phyloP scores from a whole-genome alignment of 2,113 vertebrate species.

The Hirundichthys speculiger region DNA sequence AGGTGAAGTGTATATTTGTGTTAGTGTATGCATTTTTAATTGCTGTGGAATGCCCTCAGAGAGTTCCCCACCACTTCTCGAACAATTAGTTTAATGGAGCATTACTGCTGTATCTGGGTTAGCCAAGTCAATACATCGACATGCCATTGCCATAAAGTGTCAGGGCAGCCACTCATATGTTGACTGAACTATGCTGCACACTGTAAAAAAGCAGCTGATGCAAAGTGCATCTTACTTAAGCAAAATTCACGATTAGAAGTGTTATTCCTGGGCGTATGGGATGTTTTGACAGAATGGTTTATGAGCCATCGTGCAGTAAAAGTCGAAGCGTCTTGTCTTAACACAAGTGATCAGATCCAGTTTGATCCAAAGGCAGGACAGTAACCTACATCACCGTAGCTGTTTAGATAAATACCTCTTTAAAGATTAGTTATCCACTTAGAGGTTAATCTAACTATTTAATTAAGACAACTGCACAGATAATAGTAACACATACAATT shows the following conservation, averaged over 20 bases:
- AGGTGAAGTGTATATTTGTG: slow-evolving; percentile 29
- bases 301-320: neutral
- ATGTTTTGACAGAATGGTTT: neutral
- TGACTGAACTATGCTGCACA: slow-evolving; percentile 29
- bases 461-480: no score
- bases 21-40: slow-evolving; percentile 62
- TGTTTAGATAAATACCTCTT: neutral
- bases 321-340: neutral
- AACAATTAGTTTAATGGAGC: slow-evolving; percentile 78
- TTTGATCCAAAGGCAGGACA: no score
- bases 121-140: slow-evolving; percentile 71
- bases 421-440: neutral
- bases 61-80: slow-evolving; percentile 61
- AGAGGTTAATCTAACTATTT: neutral
- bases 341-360: neutral
- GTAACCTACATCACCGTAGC: neutral
- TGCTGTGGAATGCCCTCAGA: slow-evolving; percentile 49
- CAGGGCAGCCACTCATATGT: slow-evolving; percentile 39
- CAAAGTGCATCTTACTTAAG: slow-evolving; percentile 25
- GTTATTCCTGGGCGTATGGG: neutral
- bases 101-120: slow-evolving; percentile 65
- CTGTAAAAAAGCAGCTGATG: slow-evolving; percentile 10
- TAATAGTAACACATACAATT: no score
- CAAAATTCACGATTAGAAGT: slow-evolving; percentile 9
- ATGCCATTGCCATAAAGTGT: slow-evolving; percentile 53